Conservation (phyloP, 2,113 vertebrate genomes). For the Rynchops niger region DNA sequence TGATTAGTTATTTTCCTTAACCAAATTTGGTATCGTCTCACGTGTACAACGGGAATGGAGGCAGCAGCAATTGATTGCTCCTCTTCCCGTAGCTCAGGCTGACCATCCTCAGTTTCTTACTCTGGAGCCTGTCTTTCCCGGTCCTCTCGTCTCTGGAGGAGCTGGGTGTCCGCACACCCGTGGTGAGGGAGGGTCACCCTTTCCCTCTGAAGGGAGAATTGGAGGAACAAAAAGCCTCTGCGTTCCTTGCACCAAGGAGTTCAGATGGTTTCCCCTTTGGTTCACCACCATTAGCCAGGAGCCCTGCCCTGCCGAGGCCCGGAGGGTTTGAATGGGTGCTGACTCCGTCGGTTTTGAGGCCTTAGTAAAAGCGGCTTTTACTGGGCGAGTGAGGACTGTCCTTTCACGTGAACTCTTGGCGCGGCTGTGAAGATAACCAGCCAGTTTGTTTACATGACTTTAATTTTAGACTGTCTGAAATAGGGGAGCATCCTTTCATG, state of each 20-base stretch:
- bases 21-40: neutral
- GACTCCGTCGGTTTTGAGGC: neutral
- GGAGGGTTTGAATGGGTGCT: rapidly evolving
- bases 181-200: neutral
- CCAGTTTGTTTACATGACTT: neutral
- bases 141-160: neutral
- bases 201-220: rapidly evolving
- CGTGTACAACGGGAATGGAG: neutral
- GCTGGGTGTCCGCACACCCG: rapidly evolving
- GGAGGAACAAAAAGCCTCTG: neutral
- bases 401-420: neutral
- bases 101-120: neutral
- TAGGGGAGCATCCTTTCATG: neutral
- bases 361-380: neutral
- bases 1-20: neutral
- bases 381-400: too few relatives aligned
- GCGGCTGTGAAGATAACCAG: neutral
- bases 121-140: neutral
- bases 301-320: rapidly evolving
- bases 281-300: neutral
- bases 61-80: neutral
- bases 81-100: neutral
- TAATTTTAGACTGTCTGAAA: neutral
- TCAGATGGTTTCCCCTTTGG: neutral
- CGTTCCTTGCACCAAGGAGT: neutral